A percentile compares a stretch with the other conserved stretches of the same genome.
phyloP scores from a whole-genome alignment of 2,888 invertebrate genomes.

The Ditula angustiorana region DNA sequence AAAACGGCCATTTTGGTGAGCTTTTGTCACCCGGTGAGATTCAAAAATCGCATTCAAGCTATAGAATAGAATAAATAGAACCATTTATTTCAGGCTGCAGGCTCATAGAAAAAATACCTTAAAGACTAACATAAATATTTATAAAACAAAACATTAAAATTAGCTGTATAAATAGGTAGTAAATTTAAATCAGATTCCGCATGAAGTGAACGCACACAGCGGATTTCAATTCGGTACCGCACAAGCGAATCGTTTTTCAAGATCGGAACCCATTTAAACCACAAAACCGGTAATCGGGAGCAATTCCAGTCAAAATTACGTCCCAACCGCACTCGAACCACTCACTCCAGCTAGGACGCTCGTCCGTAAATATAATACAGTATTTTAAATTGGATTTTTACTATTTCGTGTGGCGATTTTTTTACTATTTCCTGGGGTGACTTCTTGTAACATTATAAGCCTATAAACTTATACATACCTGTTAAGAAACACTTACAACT shows the following conservation, averaged over 20 bases:
- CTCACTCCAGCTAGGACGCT: constrained; percentile 45
- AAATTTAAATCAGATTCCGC: constrained; percentile 54
- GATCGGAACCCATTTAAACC: constrained; percentile 66
- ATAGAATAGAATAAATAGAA: too few species aligned
- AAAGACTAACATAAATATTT: too few species aligned
- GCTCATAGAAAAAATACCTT: too few species aligned
- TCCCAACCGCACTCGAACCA: constrained; percentile 49
- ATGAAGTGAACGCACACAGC: constrained; percentile 46
- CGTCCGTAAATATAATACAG: constrained; percentile 27
- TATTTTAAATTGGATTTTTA: constrained; percentile 33
- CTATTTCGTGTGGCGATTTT: not conserved
- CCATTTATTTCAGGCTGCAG: too few species aligned
- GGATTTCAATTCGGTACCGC: constrained; percentile 53
- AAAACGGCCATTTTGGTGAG: too few species aligned
- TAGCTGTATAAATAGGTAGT: constrained; percentile 15
- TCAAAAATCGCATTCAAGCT: too few species aligned
- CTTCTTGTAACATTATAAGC: too few species aligned
- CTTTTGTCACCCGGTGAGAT: too few species aligned
- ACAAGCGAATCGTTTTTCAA: constrained; percentile 68
- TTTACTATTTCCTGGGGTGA: too few species aligned
- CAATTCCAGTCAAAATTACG: constrained; percentile 58
- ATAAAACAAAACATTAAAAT: too few species aligned
- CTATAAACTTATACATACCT: too few species aligned
- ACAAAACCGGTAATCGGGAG: constrained; percentile 68
- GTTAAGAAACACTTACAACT: too few species aligned